Evolutionary conservation across 2,113 vertebrate genomes (phyloP).

Genomic region (Struthidea cinerea): DNA sequence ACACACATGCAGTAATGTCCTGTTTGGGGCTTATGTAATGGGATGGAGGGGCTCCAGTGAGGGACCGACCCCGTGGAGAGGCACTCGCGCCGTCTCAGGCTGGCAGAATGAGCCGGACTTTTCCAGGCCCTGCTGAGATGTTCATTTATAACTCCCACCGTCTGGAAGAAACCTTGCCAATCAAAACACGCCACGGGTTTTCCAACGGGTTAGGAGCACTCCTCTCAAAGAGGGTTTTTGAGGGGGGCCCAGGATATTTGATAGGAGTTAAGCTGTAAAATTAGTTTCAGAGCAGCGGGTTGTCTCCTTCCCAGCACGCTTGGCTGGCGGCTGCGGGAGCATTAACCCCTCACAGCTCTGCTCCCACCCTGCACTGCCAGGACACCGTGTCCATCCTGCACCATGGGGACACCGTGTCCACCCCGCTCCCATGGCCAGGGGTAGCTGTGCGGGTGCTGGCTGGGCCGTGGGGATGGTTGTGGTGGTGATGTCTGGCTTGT

Average conservation of each 20-base stretch:
- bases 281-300: slow-evolving; percentile 81
- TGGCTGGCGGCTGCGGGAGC: not conserved
- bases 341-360: not conserved
- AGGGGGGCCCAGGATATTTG: slow-evolving; percentile 76
- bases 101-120: slow-evolving; percentile 76
- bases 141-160: slow-evolving; percentile 84
- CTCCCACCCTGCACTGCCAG: not conserved
- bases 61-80: slow-evolving; percentile 56
- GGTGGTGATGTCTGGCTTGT: not conserved
- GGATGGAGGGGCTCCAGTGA: slow-evolving; percentile 78
- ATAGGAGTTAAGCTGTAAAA: slow-evolving; percentile 82
- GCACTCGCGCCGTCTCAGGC: slow-evolving; percentile 61
- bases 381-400: not conserved
- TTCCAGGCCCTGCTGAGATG: slow-evolving; percentile 78
- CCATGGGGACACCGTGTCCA: accelerated
- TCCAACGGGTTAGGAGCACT: slow-evolving; percentile 76
- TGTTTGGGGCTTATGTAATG: slow-evolving; percentile 79
- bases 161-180: slow-evolving; percentile 83
- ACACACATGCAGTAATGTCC: slow-evolving; percentile 70
- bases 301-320: slow-evolving; percentile 77
- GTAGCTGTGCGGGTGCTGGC: accelerated
- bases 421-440: accelerated
- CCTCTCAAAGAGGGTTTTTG: slow-evolving; percentile 79
- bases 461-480: accelerated
- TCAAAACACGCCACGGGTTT: slow-evolving; percentile 79